Evolutionary conservation across 2,113 vertebrate species (phyloP), one percentile per base, ranked within the genome.

Genomic region (Myiopsitta monachus): DNA sequence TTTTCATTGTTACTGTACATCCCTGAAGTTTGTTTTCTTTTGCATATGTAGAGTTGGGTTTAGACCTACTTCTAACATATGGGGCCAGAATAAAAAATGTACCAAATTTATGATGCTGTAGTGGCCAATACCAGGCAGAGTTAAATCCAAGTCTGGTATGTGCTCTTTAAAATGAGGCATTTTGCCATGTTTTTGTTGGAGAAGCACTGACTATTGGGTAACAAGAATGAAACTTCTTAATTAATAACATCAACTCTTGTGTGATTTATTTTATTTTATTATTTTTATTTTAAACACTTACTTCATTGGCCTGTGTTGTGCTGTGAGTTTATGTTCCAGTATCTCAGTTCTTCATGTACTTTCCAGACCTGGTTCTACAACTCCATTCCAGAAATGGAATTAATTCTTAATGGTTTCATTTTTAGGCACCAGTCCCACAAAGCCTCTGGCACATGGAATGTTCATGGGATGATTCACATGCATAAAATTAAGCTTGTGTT

Each of bases 111-210:
- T 77, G 30, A 15, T 70, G 21, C 59, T 91, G 19, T 54, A n/a
- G 47, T 90, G 63, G 88, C 91, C 52, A 78, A 91, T 87, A 91
- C 15, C 44, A 89, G 38, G 33, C 78, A 90, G 78, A 69, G 24
- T 43, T 72, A 77, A 84, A 87, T 84, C 43, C 41, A 68, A 85
- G 36, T 83, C 74, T 95, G 72, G 38, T 67, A 52, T 39, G 55
- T 44, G 73, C 54, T 90, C 43, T 85, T 95, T 85, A 76, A 79
- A 85, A 62, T 22, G 33, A 72, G 83, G 89, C 70, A 80, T 62
- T 95, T 85, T 96, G 87, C 93, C 87, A 90, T 95, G 63, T 92
- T 95, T 96, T 90, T 92, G 24, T 95, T 95, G 95, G 94, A 95
- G 39, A 87, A 90, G 74, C 36, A 33, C 28, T 91, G n/a, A 64